Evolutionary conservation across 2,797 vertebrate species (phyloP), one percentile per base, ranked within the genome.

Genomic region (Tympanoctomys barrerae): DNA sequence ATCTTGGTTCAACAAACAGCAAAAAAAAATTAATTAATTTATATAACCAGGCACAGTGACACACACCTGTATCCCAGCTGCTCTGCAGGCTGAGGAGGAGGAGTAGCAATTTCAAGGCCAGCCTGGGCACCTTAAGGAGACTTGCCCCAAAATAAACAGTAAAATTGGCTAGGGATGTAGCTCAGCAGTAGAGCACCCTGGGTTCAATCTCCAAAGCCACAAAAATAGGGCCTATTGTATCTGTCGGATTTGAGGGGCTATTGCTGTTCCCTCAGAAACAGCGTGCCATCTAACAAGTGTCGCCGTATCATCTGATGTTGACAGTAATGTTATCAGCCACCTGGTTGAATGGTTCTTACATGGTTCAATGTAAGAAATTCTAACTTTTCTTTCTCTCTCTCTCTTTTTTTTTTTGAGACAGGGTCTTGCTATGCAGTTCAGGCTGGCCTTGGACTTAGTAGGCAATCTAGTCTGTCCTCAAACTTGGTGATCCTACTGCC

Each of bases 351-450:
- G 54, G 16, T 57, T 57, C 54, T 57, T 57, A 18, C 54, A 57
- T 57, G 54, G 54, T 52, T 89, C 68, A 91, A 52, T 68, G 70
- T 90, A 68, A 68, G 87, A 54, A 52, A 81, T 66, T 79, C 81
- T 66, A 85, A 77, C 28, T 71, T 87, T 87, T 91, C 52, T 68
- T 68, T 39, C 39, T 39, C 39, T 39, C 39, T 39, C 39, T 39
- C 39, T 39, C 39, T 39, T 39, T 14, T 33, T 33, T 13, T 33
- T 68, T 68, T n/a, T 68, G 33, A 68, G 66, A 68, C 14, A n/a
- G 13, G 66, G 33, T 68, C 33, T 68, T 7, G 6, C 6, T n/a
- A 33, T 68, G 16, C 16, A n/a, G 33, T n/a, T 68, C 33, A 68
- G 66, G 33, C 66, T 68, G 66, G 33, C 33, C 33, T 68, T n/a